These are phyloP conservation scores for Rhyzopertha dominica DNA, from an alignment of 1,140 invertebrate genomes.

Conservation along the genomic window DNA sequence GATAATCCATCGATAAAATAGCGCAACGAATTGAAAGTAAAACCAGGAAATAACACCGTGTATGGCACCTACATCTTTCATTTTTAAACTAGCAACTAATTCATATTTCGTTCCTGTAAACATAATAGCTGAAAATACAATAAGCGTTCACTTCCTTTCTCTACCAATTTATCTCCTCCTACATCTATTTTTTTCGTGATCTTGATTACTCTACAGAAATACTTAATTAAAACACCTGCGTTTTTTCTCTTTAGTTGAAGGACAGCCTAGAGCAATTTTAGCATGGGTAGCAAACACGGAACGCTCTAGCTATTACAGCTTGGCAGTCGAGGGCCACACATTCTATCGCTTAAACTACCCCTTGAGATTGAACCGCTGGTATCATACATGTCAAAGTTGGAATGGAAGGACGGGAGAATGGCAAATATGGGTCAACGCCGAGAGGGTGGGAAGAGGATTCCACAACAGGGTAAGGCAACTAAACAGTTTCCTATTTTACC, in stretches of 20 bases:
- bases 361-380: slow-evolving; percentile 72
- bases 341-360: slow-evolving; percentile 79
- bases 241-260: slow-evolving; percentile 53
- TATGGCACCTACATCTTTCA: too few species aligned
- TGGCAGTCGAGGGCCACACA: slow-evolving; percentile 73
- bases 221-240: slow-evolving; percentile 2
- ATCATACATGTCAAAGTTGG: slow-evolving; percentile 80
- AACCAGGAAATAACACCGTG: too few species aligned
- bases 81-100: too few species aligned
- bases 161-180: too few species aligned
- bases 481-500: too few species aligned
- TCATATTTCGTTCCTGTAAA: too few species aligned
- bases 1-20: too few species aligned
- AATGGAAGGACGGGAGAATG: slow-evolving; percentile 80
- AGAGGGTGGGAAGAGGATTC: slow-evolving; percentile 74
- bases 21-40: too few species aligned
- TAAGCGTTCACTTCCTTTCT: too few species aligned
- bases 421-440: slow-evolving; percentile 80
- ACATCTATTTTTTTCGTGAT: too few species aligned
- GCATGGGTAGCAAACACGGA: slow-evolving; percentile 73
- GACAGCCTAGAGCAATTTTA: slow-evolving; percentile 64
- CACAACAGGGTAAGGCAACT: slow-evolving; percentile 69
- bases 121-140: too few species aligned
- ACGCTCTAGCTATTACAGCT: slow-evolving; percentile 72
- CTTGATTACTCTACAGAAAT: too few species aligned